Conservation (phyloP, 2,797 vertebrate genomes). For the Pangasius djambal region DNA sequence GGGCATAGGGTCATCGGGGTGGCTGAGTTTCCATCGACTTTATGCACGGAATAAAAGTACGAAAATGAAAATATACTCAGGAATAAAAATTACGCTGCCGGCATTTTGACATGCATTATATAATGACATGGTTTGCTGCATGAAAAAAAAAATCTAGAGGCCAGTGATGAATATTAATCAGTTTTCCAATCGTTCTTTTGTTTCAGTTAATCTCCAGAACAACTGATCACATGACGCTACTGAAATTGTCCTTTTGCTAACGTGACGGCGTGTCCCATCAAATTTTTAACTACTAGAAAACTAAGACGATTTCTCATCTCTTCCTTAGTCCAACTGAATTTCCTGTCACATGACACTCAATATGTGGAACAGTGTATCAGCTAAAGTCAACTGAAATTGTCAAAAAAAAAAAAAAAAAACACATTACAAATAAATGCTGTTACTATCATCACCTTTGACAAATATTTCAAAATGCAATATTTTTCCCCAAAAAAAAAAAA, state of each 20-base stretch:
- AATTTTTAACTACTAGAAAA: not conserved
- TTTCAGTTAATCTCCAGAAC: not conserved
- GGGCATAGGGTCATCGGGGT: not conserved
- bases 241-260: not conserved
- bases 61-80: not conserved
- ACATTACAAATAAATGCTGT: not conserved
- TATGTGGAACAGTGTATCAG: not conserved
- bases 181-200: not conserved
- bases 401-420: not conserved
- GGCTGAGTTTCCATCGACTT: not conserved
- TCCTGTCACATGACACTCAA: not conserved
- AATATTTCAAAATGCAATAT: not conserved
- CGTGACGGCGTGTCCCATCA: not conserved
- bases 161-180: constrained; percentile 1
- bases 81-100: not conserved
- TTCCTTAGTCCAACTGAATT: not conserved
- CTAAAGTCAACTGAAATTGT: not conserved
- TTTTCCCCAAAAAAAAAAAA: not conserved
- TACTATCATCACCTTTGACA: not conserved
- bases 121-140: not conserved
- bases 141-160: constrained; percentile 8
- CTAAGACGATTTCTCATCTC: not conserved
- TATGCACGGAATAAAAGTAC: not conserved
- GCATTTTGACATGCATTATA: not conserved
- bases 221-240: not conserved